Base-by-base conservation (phyloP, 2,888 invertebrate species). In the Agonopterix arenella region DNA sequence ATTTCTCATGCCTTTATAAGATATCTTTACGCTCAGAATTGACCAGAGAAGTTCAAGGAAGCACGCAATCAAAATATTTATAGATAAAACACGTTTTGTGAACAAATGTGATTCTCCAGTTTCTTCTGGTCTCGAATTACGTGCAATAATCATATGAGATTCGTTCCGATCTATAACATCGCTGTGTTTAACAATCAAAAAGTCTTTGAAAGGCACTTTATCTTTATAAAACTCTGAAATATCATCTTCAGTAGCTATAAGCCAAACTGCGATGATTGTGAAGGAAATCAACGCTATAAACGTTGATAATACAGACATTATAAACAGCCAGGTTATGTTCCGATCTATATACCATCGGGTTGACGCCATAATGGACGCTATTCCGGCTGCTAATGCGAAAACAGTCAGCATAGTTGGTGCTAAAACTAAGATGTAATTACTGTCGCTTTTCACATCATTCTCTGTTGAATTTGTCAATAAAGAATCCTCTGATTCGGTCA, bases 261-360 rank as follows among this genome's bases (percentile, higher is more conserved):
- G 81, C 73, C 88, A 81, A 0, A 80, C 80, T 0, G 83, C 73
- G 11, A 90, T 73, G 66, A 90, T 73, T 2, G 86, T 65, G 10
- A 88, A 78, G 1, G 89, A 66, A 2, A 82, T 61, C 0, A 89
- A 62, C 0, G 93, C 90, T 0, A 90, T 82, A 1, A 90, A 10
- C 0, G 90, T 83, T 0, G 92, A 91, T 50, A 92, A 64, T 18
- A 89, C 69, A 0, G 91, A 91, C 53, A 90, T 85, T 45, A 90
- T 70, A 58, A 93, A 92, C 57, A 93, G 82, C 83, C 91, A 90
- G 0, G 89, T 88, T 58, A 93, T 93, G 64, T 93, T 92, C 51
- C 89, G 85, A 62, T 93, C 93, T 45, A 92, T 90, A 66, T 93
- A 93, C 93, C 93, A 93, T 55, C 88, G 77, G 38, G 91, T 90